Evolutionary conservation across 2,888 invertebrate genomes (phyloP).

Genomic region (Epistrophella euchroma): DNA sequence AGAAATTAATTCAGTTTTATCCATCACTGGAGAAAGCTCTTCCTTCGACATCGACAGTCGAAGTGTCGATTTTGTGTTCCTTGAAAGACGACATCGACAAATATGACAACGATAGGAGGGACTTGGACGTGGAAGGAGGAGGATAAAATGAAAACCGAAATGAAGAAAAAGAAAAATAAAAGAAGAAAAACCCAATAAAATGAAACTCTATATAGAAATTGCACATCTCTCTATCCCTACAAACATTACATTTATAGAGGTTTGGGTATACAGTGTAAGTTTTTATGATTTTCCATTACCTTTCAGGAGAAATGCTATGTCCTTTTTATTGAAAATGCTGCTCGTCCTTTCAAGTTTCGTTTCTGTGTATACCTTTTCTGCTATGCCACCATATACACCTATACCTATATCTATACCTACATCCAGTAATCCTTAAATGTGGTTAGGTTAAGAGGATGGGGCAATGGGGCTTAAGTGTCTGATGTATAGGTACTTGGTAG

Average conservation of each 20-base stretch:
- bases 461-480: constrained; percentile 16
- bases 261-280: neutral
- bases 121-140: constrained; percentile 30
- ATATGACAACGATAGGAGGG: constrained; percentile 32
- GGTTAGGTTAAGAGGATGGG: constrained; percentile 46
- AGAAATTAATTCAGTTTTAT: constrained; percentile 72
- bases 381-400: too few relatives aligned
- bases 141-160: constrained; percentile 56
- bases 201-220: constrained; percentile 10
- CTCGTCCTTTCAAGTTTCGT: constrained; percentile 17
- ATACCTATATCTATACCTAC: too few relatives aligned
- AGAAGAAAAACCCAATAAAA: constrained; percentile 4
- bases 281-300: constrained; percentile 41
- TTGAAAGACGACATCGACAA: neutral
- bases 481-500: constrained; percentile 35
- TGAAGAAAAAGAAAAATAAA: constrained; percentile 13
- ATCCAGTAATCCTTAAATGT: constrained; percentile 70
- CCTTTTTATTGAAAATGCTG: constrained; percentile 33
- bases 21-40: constrained; percentile 20
- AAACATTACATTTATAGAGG: neutral
- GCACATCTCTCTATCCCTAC: neutral
- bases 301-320: constrained; percentile 44
- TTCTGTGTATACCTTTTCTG: constrained; percentile 20
- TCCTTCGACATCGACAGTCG: neutral
- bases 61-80: constrained; percentile 3